Conservation (phyloP, 2,113 vertebrate species). For the Alaudala cheleensis region DNA sequence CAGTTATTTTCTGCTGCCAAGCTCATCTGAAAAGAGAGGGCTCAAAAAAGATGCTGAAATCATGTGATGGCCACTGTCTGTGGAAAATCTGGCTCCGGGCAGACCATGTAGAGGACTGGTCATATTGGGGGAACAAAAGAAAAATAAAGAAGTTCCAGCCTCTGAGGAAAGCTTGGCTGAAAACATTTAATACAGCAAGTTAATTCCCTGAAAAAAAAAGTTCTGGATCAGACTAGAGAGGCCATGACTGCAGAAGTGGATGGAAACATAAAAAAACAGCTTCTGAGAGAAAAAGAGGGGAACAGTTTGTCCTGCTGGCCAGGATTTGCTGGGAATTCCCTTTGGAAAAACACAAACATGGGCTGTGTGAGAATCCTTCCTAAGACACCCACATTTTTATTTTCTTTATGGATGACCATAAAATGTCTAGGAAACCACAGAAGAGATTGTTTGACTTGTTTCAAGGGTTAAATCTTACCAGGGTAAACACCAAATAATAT, state of each 20-base stretch:
- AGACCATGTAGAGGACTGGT: not conserved
- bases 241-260: not conserved
- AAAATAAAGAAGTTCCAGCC: not conserved
- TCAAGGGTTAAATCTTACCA: slow-evolving; percentile 78
- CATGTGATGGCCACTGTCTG: not conserved
- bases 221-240: not conserved
- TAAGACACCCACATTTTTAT: not conserved
- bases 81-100: not conserved
- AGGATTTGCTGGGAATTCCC: not conserved
- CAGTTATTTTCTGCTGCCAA: not conserved
- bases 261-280: not conserved
- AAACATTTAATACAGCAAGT: not conserved
- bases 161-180: not conserved
- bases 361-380: not conserved
- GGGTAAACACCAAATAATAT: slow-evolving; percentile 96
- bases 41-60: not conserved
- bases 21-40: not conserved
- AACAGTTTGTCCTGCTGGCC: not conserved
- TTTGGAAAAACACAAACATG: not conserved
- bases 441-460: not conserved
- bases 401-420: not conserved
- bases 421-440: not conserved
- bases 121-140: not conserved
- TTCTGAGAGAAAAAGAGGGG: not conserved
- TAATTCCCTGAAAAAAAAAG: not conserved